Base-by-base conservation (phyloP, 1,140 invertebrate species). In the Hestina assimilis region DNA sequence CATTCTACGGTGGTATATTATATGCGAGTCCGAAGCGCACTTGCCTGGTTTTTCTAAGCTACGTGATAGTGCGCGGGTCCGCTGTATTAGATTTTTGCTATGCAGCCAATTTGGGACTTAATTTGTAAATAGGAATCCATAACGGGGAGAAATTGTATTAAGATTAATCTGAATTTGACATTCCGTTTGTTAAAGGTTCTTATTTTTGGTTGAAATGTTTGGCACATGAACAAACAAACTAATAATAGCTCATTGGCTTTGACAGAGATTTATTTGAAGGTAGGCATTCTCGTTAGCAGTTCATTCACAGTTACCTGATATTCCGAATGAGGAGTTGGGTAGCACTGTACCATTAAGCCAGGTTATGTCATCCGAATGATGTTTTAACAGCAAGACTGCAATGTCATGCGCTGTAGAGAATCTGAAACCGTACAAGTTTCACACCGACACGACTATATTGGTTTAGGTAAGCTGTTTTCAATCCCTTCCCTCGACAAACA, bases 371-470 rank as follows among this genome's bases (percentile, higher is more conserved):
- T 69, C 51, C 26, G 61, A 63, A 51, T 75, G 50, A 23, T 73
- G 63, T n/a, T 62, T 41, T 46, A 81, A 66, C 40, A 68, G 67
- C 15, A 87, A 59, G 9, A 82, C 24, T n/a, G 80, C 78, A 53
- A 87, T 72, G 46, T 87, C 84, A 50, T 87, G 84, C 12, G 75
- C 75, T 51, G 68, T 56, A 19, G 79, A 71, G 42, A 61, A 61
- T 66, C 84, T 85, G 76, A 76, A 87, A 83, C 63, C 69, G 64
- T 72, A 78, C 47, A 76, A 69, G 46, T 50, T 12, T 20, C 48
- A 35, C 26, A 40, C 19, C 15, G 19, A 59, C 24, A 54, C 21
- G 4, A 14, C 12, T 50, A 33, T 48, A 48, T 48, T 35, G 14
- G 45, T 48, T 48, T 35, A 46, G 33, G 24, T 45, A 45, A 54